Evolutionary conservation across 2,797 vertebrate species (phyloP).

Genomic region (Phylloscopus collybita): DNA sequence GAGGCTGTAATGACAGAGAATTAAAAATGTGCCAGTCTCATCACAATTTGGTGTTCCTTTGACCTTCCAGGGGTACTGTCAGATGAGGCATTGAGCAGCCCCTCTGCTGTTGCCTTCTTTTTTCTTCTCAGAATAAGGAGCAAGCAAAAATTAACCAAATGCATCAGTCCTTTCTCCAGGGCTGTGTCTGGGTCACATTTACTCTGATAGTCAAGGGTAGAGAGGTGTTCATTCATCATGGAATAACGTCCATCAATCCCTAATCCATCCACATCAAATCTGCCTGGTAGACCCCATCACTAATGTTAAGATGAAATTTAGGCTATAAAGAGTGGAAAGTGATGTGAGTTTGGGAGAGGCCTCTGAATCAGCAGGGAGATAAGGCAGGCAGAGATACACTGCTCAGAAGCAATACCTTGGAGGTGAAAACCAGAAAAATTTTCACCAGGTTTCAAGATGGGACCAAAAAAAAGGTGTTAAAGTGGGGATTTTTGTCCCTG

Average conservation of each 20-base stretch:
- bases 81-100: not conserved
- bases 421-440: not conserved
- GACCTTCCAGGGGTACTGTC: slow-evolving; percentile 69
- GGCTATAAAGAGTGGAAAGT: not conserved
- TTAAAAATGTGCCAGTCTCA: slow-evolving; percentile 76
- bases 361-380: not conserved
- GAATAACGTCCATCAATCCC: not conserved
- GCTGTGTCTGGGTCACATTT: not conserved
- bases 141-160: not conserved
- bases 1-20: slow-evolving; percentile 77
- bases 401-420: not conserved
- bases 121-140: not conserved
- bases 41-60: slow-evolving; percentile 59
- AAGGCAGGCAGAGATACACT: not conserved
- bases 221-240: not conserved
- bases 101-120: not conserved
- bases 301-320: not conserved
- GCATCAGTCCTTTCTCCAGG: not conserved
- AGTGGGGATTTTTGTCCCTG: not conserved
- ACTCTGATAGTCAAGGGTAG: not conserved
- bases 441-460: not conserved
- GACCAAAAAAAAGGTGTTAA: not conserved
- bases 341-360: not conserved
- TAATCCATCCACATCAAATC: not conserved
- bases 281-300: not conserved